Conservation (phyloP, 1,140 invertebrate genomes). For the Aphaenogaster rudis region DNA sequence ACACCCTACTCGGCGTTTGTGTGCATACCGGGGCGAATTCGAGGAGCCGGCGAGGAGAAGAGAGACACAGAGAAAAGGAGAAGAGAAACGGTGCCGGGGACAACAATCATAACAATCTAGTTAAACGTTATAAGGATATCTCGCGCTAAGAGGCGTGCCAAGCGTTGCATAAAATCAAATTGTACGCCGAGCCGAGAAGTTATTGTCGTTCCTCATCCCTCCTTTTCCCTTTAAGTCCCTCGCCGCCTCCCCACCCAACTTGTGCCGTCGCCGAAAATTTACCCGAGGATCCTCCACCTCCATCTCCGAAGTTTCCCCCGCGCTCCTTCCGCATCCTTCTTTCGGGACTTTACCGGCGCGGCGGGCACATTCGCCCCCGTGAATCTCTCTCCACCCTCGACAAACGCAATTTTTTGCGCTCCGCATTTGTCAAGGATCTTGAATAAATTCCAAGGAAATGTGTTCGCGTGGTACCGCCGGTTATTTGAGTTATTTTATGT, state of each 20-base stretch:
- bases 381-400: constrained; percentile 53
- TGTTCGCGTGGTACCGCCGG: constrained; percentile 10
- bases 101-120: constrained; percentile 86
- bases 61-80: not conserved
- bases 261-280: constrained; percentile 80
- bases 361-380: constrained; percentile 19
- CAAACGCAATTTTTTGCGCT: constrained; percentile 61
- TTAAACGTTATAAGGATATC: constrained; percentile 87
- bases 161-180: constrained; percentile 88
- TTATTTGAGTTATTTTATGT: constrained; percentile 26
- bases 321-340: constrained; percentile 24
- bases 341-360: constrained; percentile 35
- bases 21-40: not conserved
- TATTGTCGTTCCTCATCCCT: constrained; percentile 85
- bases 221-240: constrained; percentile 56
- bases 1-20: constrained; percentile 16
- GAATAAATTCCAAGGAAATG: constrained; percentile 55
- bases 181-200: constrained; percentile 86
- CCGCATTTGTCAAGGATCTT: constrained; percentile 63
- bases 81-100: constrained; percentile 75
- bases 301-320: constrained; percentile 43
- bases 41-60: constrained; percentile 30
- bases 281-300: constrained; percentile 70
- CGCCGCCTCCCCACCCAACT: constrained; percentile 41
- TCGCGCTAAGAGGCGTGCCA: constrained; percentile 86